phyloP scores from a whole-genome alignment of 2,113 vertebrate genomes.

The Hippocampus mohnikei region DNA sequence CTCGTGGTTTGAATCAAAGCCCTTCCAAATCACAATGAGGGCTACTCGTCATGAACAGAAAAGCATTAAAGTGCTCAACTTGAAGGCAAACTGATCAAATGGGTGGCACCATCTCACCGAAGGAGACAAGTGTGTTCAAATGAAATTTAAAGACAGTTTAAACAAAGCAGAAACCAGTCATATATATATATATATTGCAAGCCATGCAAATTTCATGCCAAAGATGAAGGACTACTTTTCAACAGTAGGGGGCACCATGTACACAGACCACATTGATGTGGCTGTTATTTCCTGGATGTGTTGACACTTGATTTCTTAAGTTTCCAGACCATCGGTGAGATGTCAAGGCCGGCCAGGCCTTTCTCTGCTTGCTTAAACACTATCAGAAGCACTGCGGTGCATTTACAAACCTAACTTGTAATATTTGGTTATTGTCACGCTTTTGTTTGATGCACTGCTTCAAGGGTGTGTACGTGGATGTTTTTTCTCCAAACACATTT shows the following conservation, averaged over 20 bases:
- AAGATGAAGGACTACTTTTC: constrained; percentile 19
- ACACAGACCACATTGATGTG: constrained; percentile 25
- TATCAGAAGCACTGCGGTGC: no score
- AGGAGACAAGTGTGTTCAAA: constrained; percentile 18
- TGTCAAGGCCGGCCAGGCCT: no score
- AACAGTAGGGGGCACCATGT: constrained; percentile 49
- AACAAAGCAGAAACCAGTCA: constrained; percentile 25
- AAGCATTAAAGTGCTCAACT: constrained; percentile 59
- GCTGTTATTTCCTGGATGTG: constrained; percentile 5
- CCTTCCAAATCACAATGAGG: constrained; percentile 43
- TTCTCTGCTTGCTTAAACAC: no score
- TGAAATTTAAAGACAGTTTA: constrained; percentile 15
- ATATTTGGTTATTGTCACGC: no score
- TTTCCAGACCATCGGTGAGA: neutral
- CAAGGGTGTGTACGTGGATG: neutral
- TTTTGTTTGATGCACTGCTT: neutral
- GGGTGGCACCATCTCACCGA: constrained; percentile 25
- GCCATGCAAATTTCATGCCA: constrained; percentile 17
- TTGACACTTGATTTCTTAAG: constrained; percentile 10
- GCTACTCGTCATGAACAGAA: constrained; percentile 32
- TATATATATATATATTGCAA: neutral
- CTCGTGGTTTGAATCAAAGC: constrained; percentile 46
- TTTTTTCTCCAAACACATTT: neutral
- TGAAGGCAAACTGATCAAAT: constrained; percentile 53
- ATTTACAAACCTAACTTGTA: no score